Evolutionary conservation across 23 tunicate species (phyloP).

Genomic region (Trididemnum clinides): DNA sequence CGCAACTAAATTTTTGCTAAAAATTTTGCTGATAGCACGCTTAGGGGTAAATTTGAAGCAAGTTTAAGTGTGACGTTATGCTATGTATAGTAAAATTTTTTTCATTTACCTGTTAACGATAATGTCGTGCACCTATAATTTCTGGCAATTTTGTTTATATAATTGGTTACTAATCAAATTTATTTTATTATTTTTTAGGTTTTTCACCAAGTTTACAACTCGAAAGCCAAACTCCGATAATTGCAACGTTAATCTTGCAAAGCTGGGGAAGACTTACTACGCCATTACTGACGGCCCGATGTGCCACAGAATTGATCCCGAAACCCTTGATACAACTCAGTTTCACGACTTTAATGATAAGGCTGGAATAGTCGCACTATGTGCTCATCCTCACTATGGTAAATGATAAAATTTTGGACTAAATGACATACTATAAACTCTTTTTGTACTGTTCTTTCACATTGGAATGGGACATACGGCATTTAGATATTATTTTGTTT

Average conservation of each 20-base stretch:
- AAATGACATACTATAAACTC: too few species aligned
- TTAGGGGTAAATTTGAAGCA: too few species aligned
- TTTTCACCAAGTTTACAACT: background rate
- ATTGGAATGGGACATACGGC: too few species aligned
- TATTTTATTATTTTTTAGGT: background rate
- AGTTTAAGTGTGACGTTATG: too few species aligned
- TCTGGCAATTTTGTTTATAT: background rate
- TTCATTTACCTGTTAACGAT: too few species aligned
- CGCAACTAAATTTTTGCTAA: too few species aligned
- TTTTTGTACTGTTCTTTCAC: too few species aligned
- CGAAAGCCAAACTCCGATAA: background rate
- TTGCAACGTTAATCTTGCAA: slow-evolving; percentile 28
- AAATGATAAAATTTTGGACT: too few species aligned
- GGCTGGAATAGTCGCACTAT: background rate
- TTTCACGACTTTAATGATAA: background rate
- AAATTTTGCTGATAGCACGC: too few species aligned
- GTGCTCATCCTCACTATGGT: slow-evolving; percentile 58
- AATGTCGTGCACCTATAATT: too few species aligned
- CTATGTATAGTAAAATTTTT: too few species aligned
- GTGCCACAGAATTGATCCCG: slow-evolving; percentile 23
- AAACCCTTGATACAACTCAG: slow-evolving; percentile 23
- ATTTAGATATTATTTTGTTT: too few species aligned
- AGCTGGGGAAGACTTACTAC: slow-evolving; percentile 35
- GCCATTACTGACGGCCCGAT: slow-evolving; percentile 44
- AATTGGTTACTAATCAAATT: background rate